phyloP scores from a whole-genome alignment of 2,113 vertebrate species.

The Cyprinodon tularosa region DNA sequence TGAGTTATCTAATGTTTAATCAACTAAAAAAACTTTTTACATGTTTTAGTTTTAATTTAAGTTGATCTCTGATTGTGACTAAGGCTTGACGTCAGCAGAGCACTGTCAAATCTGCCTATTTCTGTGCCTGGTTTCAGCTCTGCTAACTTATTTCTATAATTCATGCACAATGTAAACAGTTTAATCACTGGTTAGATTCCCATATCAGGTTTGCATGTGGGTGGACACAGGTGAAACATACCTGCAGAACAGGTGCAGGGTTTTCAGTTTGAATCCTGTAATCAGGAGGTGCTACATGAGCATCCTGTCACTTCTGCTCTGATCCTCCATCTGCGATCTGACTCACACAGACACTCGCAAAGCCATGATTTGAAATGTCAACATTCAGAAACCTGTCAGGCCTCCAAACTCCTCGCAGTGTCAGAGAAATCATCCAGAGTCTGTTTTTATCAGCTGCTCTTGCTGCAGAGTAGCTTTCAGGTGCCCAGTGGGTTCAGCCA shows the following conservation, averaged over 20 bases:
- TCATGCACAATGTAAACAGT: not conserved
- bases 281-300: constrained; percentile 77
- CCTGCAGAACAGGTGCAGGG: constrained; percentile 60
- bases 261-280: constrained; percentile 68
- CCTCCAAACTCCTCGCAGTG: not conserved
- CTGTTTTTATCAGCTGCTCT: constrained; percentile 6
- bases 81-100: not conserved
- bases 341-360: constrained; percentile 53
- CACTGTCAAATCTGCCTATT: not conserved
- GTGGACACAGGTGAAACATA: not conserved
- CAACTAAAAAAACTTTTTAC: no score
- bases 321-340: constrained; percentile 76
- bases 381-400: constrained; percentile 20
- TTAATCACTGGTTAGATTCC: constrained; percentile 14
- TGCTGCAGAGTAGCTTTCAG: not conserved
- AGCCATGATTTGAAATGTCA: constrained; percentile 37
- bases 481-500: not conserved
- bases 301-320: constrained; percentile 68
- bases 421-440: constrained; percentile 4
- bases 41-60: no score
- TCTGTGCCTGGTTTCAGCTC: not conserved
- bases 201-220: constrained; percentile 16
- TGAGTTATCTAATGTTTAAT: no score
- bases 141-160: not conserved
- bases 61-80: not conserved